These are phyloP conservation scores for Araneus ventricosus DNA, from an alignment of 1,140 invertebrate genomes.

Conservation along the genomic window DNA sequence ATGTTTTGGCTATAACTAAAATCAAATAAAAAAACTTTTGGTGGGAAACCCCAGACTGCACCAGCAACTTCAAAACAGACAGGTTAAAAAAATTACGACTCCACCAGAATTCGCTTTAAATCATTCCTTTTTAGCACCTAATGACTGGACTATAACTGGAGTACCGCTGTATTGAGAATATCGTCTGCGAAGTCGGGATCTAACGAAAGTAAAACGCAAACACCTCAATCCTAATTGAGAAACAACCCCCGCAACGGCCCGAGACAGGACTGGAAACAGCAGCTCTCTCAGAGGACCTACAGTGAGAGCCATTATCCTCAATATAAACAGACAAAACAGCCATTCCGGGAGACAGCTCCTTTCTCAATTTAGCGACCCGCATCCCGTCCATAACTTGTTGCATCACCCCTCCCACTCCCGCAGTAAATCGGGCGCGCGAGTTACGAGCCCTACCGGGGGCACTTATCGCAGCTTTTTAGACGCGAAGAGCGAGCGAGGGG, in stretches of 20 bases:
- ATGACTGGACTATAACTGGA: too few species aligned
- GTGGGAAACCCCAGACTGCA: too few species aligned
- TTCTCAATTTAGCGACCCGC: conserved; percentile 68
- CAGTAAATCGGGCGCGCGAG: neutral
- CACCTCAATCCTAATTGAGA: neutral
- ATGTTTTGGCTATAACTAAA: too few species aligned
- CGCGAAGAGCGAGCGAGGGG: neutral
- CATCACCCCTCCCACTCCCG: neutral
- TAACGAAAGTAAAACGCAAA: neutral
- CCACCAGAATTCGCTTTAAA: too few species aligned
- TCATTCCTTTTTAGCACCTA: too few species aligned
- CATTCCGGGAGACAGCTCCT: conserved; percentile 42
- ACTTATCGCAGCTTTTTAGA: conserved; percentile 3
- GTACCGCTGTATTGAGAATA: too few species aligned
- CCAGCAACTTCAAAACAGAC: too few species aligned
- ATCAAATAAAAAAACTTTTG: too few species aligned
- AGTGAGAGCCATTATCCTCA: conserved; percentile 36
- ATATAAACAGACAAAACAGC: conserved; percentile 67
- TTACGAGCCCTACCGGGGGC: conserved; percentile 30
- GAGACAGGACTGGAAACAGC: neutral
- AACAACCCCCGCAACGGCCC: neutral
- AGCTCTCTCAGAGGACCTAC: neutral
- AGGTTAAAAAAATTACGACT: too few species aligned
- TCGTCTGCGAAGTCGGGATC: neutral
- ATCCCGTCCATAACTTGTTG: conserved; percentile 27